Evolutionary conservation across 2,888 invertebrate genomes (phyloP).

Genomic region (Aspidiotus rigidus): DNA sequence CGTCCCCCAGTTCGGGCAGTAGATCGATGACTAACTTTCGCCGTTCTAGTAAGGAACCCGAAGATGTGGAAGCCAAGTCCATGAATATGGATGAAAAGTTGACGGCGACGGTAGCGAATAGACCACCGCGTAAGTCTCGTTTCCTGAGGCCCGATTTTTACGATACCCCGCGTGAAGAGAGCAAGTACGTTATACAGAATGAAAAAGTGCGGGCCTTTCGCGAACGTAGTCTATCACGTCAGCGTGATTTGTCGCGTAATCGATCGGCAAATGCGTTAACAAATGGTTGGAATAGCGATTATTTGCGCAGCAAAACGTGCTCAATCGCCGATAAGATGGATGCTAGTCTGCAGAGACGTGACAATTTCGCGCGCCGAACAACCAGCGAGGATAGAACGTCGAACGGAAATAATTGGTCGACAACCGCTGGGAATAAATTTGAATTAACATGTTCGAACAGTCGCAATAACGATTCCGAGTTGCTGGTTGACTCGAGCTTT

Average conservation of each 20-base stretch:
- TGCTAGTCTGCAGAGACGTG: background rate
- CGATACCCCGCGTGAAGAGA: conserved; percentile 59
- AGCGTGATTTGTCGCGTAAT: conserved; percentile 23
- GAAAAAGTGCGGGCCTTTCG: conserved; percentile 37
- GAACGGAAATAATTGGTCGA: background rate
- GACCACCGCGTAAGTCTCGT: conserved; percentile 52
- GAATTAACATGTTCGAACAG: background rate
- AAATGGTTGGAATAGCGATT: conserved; percentile 1
- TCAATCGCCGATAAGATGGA: conserved; percentile 16
- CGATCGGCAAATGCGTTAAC: conserved; percentile 14
- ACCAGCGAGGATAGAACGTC: conserved; percentile 16
- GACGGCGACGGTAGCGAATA: conserved; percentile 5
- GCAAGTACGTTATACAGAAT: conserved; percentile 49
- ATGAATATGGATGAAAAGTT: too few species aligned
- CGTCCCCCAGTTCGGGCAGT: too few species aligned
- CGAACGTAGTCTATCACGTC: conserved; percentile 26
- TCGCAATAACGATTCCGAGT: background rate
- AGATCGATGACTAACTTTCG: too few species aligned
- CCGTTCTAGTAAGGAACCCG: background rate
- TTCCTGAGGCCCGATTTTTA: conserved; percentile 71
- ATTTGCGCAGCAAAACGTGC: conserved; percentile 20
- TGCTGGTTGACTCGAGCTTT: background rate
- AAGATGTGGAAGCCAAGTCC: background rate
- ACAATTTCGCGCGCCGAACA: conserved; percentile 8
- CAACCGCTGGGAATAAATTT: background rate